Conservation (phyloP, 2,888 invertebrate species). For the Trichopoda pennipes region DNA sequence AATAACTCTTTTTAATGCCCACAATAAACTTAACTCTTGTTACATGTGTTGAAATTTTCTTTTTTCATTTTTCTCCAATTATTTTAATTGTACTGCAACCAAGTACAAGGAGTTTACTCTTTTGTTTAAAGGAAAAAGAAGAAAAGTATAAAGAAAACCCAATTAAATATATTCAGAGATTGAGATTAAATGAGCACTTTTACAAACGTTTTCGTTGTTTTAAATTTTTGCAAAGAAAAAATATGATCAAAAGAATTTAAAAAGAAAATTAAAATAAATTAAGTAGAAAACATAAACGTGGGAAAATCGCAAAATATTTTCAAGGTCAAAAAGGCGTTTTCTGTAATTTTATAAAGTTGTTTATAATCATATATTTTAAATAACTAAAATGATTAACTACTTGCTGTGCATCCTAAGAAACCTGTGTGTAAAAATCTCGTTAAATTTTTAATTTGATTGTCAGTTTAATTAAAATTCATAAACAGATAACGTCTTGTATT, state of each 20-base stretch:
- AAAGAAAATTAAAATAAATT: conserved; percentile 9
- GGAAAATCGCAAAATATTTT: conserved; percentile 5
- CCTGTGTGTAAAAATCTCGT: conserved; percentile 5
- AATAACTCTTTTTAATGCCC: conserved; percentile 39
- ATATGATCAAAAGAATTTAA: conserved; percentile 10
- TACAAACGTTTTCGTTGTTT: conserved; percentile 21
- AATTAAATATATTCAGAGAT: conserved; percentile 41
- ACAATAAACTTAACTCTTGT: conserved; percentile 31
- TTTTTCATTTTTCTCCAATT: conserved; percentile 19
- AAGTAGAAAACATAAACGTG: not conserved
- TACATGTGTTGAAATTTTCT: conserved; percentile 38
- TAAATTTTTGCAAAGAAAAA: conserved; percentile 7
- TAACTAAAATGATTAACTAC: conserved; percentile 1
- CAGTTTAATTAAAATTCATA: conserved; percentile 48
- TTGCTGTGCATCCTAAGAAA: not conserved
- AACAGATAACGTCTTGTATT: not conserved
- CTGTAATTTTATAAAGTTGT: conserved; percentile 8
- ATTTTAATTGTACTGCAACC: conserved; percentile 29
- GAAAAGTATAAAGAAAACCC: conserved; percentile 6
- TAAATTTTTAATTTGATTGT: conserved; percentile 48
- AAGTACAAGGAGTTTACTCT: not conserved
- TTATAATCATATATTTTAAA: not conserved
- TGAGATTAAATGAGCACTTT: conserved; percentile 47
- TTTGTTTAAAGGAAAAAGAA: not conserved
- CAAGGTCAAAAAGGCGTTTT: not conserved